A percentile compares a stretch with the other conserved stretches of the same genome.
Conservation (phyloP, 2,113 vertebrate genomes). For the Leucopsar rothschildi region DNA sequence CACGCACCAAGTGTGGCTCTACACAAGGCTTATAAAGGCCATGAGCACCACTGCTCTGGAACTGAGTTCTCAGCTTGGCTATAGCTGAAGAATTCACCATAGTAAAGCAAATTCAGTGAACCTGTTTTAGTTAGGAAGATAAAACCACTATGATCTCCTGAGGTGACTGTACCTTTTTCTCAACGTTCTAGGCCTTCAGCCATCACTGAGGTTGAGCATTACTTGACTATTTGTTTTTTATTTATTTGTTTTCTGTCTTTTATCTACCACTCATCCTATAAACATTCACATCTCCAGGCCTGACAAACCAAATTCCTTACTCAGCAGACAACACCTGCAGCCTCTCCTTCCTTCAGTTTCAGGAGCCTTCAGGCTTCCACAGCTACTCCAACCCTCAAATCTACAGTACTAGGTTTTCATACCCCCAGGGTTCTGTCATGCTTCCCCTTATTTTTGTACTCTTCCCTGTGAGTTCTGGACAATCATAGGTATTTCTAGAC, state of each 20-base stretch:
- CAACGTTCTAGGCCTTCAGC: not conserved
- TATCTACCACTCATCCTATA: not conserved
- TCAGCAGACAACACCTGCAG: not conserved
- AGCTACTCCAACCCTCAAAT: not conserved
- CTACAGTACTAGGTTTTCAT: not conserved
- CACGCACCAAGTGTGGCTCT: fast-evolving
- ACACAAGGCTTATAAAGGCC: not conserved
- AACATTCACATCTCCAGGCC: not conserved
- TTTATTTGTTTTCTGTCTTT: not conserved
- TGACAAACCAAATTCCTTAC: not conserved
- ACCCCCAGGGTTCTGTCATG: not conserved
- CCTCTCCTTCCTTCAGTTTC: not conserved
- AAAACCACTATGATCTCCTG: not conserved
- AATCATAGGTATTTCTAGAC: not conserved
- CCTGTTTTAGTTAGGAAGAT: not conserved
- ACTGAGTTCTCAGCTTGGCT: not conserved
- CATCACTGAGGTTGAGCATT: not conserved
- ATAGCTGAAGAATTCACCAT: not conserved
- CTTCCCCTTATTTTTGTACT: not conserved
- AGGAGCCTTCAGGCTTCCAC: not conserved
- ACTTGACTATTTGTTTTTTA: not conserved
- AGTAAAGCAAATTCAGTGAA: not conserved
- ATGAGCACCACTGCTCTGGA: not conserved
- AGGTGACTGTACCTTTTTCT: not conserved
- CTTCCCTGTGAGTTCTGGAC: not conserved